Conservation (phyloP, 37 sponge, comb jelly and placozoan genomes). For the Cliona cf. orientalis region DNA sequence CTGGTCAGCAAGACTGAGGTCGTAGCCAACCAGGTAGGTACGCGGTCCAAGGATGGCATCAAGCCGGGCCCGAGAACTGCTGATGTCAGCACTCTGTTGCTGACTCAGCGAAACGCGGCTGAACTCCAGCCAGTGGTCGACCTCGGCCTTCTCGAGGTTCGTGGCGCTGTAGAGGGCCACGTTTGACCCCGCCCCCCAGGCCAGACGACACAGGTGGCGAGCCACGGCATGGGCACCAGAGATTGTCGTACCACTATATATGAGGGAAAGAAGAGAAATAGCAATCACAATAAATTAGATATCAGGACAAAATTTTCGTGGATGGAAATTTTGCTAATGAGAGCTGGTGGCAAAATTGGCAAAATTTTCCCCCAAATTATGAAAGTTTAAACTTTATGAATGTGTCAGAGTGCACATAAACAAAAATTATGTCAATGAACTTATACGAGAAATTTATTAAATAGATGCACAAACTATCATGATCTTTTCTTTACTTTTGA, state of each 20-base stretch:
- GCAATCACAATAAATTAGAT: neutral
- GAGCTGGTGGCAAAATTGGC: no score
- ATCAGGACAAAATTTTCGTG: neutral
- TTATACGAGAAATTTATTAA: no score
- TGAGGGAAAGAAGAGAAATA: neutral
- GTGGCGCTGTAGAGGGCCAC: slow-evolving; percentile 52
- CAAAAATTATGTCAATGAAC: no score
- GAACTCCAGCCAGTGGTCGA: slow-evolving; percentile 92
- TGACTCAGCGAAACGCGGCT: slow-evolving; percentile 48
- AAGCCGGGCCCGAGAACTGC: slow-evolving; percentile 20
- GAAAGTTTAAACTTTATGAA: no score
- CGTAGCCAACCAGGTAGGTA: slow-evolving; percentile 82
- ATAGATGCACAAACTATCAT: no score
- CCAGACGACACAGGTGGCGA: slow-evolving; percentile 59
- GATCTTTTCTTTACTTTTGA: no score
- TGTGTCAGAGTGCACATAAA: no score
- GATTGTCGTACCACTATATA: slow-evolving; percentile 48
- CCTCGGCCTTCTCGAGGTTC: slow-evolving; percentile 72
- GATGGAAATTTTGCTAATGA: neutral
- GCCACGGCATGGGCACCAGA: slow-evolving; percentile 76
- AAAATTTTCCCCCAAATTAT: neutral
- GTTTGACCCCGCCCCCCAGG: neutral
- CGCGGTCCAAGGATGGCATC: slow-evolving; percentile 53
- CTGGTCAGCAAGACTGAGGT: slow-evolving; percentile 84
- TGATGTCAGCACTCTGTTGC: neutral